Evolutionary conservation across 2,888 invertebrate species (phyloP), one percentile per base, ranked within the genome.

Genomic region (Apotomis turbidana): DNA sequence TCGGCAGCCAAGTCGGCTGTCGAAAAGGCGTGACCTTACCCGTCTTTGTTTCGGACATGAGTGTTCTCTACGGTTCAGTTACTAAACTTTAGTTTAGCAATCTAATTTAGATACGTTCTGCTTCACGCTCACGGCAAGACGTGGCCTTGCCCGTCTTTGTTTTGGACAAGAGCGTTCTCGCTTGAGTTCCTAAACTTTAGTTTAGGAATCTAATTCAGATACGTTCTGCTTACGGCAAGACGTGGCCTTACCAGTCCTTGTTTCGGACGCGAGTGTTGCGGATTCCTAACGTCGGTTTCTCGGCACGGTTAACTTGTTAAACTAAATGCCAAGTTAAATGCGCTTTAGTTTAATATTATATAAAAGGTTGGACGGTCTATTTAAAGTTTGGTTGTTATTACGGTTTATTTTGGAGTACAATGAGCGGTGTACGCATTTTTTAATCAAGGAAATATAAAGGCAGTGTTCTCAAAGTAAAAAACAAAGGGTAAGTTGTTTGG

Each of bases 201-300:
- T 57, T 15, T 15, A 15, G 36, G 36, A 57, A 8, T 41, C 59
- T 13, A 8, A 59, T 13, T 54, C 13, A 54, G 10, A 44, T 44
- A 15, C 44, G 13, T 8, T 60, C 15, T 36, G 41, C 41, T 41
- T 2, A 5, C 41, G 46, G n/a, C 57, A 2, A 67, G 49, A 44
- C 71, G 67, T 41, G 57, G 41, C 67, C 44, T 71, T 61, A 71
- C 41, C 59, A 49, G 41, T 62, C 66, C 46, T 46, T 63, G 70
- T 49, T 46, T 38, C 67, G 67, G 67, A 57, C 46, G 41, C 15
- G 41, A 67, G 57, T 71, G 60, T 51, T 51, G 51, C 51, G 55
- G 66, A 67, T 46, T 44, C 12, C 27, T 54, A 59, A 44, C 44
- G 52, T 52, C 36, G 9, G 61, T 58, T 51, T 9, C 27, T 8